Evolutionary conservation across 2,113 vertebrate species (phyloP).

Genomic region (Cepphus grylle): DNA sequence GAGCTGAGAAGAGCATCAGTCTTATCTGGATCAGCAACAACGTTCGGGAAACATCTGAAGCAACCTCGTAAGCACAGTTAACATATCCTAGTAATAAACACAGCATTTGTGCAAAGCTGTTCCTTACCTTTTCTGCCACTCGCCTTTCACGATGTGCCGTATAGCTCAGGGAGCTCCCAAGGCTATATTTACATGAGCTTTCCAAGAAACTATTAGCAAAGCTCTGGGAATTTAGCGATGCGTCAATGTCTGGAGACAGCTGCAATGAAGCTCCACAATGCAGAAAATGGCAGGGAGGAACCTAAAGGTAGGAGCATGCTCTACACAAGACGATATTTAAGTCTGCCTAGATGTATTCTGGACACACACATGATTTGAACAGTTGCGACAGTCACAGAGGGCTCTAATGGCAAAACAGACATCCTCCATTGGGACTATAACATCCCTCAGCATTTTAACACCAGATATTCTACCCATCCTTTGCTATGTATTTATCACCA

Average conservation of each 20-base stretch:
- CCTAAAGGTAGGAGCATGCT: neutral
- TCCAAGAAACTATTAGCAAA: neutral
- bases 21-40: neutral
- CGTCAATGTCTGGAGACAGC: neutral
- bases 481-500: neutral
- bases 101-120: neutral
- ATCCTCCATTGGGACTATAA: neutral
- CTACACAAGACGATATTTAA: neutral
- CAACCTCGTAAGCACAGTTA: neutral
- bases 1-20: neutral
- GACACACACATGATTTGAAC: neutral
- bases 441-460: neutral
- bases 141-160: fast-evolving
- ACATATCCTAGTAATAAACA: neutral
- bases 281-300: neutral
- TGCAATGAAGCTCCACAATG: neutral
- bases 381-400: neutral
- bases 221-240: neutral
- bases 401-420: neutral
- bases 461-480: neutral
- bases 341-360: neutral
- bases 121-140: neutral
- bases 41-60: neutral
- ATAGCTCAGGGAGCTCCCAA: neutral
- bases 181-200: neutral